phyloP scores from a whole-genome alignment of 2,888 invertebrate genomes.

The Diaphora mendica region DNA sequence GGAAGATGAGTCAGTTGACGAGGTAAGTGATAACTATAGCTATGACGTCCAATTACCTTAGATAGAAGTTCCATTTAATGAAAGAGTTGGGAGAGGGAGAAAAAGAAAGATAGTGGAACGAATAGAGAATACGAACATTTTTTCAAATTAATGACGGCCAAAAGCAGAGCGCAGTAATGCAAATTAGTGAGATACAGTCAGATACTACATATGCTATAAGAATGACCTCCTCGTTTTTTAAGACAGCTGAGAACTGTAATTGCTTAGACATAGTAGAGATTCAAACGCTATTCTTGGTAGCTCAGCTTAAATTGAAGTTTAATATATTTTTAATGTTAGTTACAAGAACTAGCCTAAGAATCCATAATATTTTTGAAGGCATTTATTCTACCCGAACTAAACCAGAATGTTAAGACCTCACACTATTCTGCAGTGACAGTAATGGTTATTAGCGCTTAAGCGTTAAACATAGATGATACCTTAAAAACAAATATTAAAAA shows the following conservation, averaged over 20 bases:
- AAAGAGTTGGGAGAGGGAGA: too few species aligned
- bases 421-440: background rate
- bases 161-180: background rate
- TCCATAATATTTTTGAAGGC: background rate
- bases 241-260: too few species aligned
- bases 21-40: constrained; percentile 58
- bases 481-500: background rate
- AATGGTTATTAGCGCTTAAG: background rate
- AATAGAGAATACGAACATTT: background rate
- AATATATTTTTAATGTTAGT: too few species aligned
- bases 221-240: background rate
- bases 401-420: background rate
- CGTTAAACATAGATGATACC: background rate
- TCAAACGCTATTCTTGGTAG: background rate
- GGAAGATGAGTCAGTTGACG: constrained; percentile 91
- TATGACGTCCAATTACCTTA: background rate
- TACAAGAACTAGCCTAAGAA: background rate
- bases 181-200: background rate
- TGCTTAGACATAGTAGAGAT: too few species aligned
- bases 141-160: too few species aligned
- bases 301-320: background rate
- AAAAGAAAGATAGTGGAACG: too few species aligned
- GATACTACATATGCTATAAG: background rate
- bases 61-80: background rate
- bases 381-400: background rate